These are phyloP conservation scores for Ctenomys sociabilis DNA, from an alignment of 2,113 vertebrate species.

Conservation along the genomic window DNA sequence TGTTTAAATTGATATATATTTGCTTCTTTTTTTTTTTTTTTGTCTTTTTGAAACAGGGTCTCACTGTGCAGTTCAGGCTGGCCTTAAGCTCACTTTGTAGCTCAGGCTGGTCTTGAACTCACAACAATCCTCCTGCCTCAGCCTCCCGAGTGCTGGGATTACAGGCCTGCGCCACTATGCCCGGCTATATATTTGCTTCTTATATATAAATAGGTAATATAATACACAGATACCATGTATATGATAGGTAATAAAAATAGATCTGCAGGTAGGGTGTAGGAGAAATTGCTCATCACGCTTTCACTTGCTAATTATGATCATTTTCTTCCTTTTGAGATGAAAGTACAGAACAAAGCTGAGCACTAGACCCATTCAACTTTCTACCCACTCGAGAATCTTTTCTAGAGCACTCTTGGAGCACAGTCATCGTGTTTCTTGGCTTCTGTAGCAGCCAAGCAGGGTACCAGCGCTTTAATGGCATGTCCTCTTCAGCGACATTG, in stretches of 20 bases:
- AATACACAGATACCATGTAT: background rate
- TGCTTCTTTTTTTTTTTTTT: too few relatives aligned
- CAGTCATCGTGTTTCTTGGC: background rate
- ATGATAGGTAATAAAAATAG: background rate
- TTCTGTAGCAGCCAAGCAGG: background rate
- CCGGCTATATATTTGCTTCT: background rate
- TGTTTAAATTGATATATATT: background rate
- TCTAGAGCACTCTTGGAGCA: background rate
- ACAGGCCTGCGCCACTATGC: too few relatives aligned
- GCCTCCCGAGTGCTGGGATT: too few relatives aligned
- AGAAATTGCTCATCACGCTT: background rate
- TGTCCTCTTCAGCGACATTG: background rate
- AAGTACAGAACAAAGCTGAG: background rate
- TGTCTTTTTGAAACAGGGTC: too few relatives aligned
- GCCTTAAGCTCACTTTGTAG: too few relatives aligned
- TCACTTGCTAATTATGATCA: background rate
- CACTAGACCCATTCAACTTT: background rate
- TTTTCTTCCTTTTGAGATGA: slow-evolving; percentile 54
- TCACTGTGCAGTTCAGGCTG: too few relatives aligned
- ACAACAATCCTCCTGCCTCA: too few relatives aligned
- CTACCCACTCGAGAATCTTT: background rate
- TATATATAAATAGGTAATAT: background rate
- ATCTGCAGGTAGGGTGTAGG: background rate
- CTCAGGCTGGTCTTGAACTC: too few relatives aligned
- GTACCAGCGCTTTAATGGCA: background rate